phyloP scores from a whole-genome alignment of 2,888 invertebrate genomes.

The Mamestra brassicae region DNA sequence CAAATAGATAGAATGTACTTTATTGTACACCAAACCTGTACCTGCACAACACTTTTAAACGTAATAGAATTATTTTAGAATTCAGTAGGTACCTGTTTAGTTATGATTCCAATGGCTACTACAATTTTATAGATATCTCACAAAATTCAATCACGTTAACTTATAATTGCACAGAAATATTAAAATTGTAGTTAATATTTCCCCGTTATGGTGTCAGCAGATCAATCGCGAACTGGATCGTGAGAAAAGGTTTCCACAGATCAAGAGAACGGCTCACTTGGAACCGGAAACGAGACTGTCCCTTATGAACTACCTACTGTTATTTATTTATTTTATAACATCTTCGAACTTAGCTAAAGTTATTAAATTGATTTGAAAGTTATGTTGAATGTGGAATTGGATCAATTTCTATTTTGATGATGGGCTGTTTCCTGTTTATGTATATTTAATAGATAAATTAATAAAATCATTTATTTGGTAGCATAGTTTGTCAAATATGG shows the following conservation, averaged over 20 bases:
- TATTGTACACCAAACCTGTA: too few relatives aligned
- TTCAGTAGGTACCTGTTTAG: too few relatives aligned
- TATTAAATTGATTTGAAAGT: constrained; percentile 15
- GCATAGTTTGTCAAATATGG: too few relatives aligned
- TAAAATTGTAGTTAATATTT: constrained; percentile 34
- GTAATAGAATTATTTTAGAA: too few relatives aligned
- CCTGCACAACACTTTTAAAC: too few relatives aligned
- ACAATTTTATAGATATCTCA: not conserved
- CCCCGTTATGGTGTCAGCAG: constrained; percentile 45
- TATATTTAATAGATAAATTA: not conserved
- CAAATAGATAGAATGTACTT: too few relatives aligned
- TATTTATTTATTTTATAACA: constrained; percentile 38
- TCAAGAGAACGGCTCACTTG: constrained; percentile 29
- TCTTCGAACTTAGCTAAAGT: constrained; percentile 16
- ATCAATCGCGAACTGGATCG: constrained; percentile 57
- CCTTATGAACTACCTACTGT: constrained; percentile 34
- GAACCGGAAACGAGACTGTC: constrained; percentile 57
- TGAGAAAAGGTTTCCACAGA: constrained; percentile 59
- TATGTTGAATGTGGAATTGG: not conserved
- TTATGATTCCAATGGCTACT: too few relatives aligned
- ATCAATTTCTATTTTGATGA: not conserved
- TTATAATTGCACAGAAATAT: constrained; percentile 24
- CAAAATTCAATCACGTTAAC: not conserved
- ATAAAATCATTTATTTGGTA: not conserved
- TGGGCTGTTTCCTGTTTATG: not conserved